phyloP scores from a whole-genome alignment of 2,888 invertebrate genomes.

The Liodrosophila aerea region DNA sequence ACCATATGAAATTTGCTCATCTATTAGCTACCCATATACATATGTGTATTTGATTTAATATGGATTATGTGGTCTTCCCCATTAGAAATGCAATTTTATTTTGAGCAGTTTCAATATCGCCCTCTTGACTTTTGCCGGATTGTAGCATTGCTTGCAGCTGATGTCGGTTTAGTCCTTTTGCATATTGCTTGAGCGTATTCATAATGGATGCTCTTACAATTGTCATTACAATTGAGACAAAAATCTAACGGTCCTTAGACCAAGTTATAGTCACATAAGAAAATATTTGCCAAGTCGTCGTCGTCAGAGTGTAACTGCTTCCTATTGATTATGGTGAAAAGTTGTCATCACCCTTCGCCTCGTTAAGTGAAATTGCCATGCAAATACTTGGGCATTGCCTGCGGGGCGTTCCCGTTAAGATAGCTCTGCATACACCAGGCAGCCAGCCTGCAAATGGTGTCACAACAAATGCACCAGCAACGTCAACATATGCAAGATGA shows the following conservation, averaged over 20 bases:
- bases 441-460: slow-evolving; percentile 45
- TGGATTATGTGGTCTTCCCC: no score
- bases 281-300: slow-evolving; percentile 18
- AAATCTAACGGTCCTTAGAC: slow-evolving; percentile 39
- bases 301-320: slow-evolving; percentile 30
- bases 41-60: no score
- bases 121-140: neutral
- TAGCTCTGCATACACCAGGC: slow-evolving; percentile 30
- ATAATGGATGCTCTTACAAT: slow-evolving; percentile 14
- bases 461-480: slow-evolving; percentile 16
- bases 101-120: no score
- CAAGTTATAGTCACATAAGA: slow-evolving; percentile 45
- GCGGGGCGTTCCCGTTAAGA: slow-evolving; percentile 34
- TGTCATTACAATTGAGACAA: slow-evolving; percentile 22
- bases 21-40: no score
- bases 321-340: slow-evolving; percentile 58
- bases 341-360: slow-evolving; percentile 50
- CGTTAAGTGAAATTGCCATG: slow-evolving; percentile 70
- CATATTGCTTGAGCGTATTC: neutral
- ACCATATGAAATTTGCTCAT: no score
- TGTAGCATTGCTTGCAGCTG: neutral
- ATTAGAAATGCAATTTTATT: no score
- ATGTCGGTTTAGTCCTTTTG: no score
- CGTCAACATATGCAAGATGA: neutral
- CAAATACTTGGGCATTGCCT: slow-evolving; percentile 51